Base-by-base conservation (phyloP, 2,888 invertebrate species). In the Ceraclea dissimilis region DNA sequence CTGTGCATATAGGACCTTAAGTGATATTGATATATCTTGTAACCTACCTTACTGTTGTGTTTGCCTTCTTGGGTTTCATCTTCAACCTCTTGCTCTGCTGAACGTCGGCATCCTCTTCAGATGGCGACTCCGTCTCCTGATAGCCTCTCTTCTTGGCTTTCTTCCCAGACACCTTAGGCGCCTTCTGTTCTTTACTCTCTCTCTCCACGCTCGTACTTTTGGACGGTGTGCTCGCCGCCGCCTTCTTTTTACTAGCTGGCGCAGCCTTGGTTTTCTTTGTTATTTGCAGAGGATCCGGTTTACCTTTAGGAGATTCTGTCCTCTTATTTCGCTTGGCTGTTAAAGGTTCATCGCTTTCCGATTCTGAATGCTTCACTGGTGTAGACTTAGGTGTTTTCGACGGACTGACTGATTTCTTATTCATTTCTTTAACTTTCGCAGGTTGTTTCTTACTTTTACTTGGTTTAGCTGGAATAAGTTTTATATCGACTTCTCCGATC, bases 31-130 rank as follows among this genome's bases (percentile, higher is more conserved):
- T 11, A 44, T 44, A 44, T 44, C 2, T 5, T 39, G 13, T 13
- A 52, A 16, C 26, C n/a, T 18, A 61, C 61, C 61, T 59, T 18
- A 55, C 31, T 31, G 39, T 51, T 8, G 57, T 44, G 21, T 59
- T 57, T 39, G 74, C 72, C 67, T 75, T 76, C 66, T 77, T 78
- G 56, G 76, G 75, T 66, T 75, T 78, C 60, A 72, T 73, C 68
- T 77, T 78, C 43, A 75, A 67, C 47, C 76, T 67, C 65, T 78
- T 76, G 2, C 76, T 75, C 51, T 70, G 70, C 67, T 18, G 67
- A 6, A 72, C 70, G 63, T 75, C 74, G n/a, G 74, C 70, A 54
- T 78, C 74, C 63, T 73, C 75, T 63, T 76, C 74, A 52, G 71
- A 73, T 62, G 76, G 76, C 70, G 75, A 77, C 71, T 77, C 76